phyloP scores from a whole-genome alignment of 2,113 vertebrate species.

The Irena cyanogastra region DNA sequence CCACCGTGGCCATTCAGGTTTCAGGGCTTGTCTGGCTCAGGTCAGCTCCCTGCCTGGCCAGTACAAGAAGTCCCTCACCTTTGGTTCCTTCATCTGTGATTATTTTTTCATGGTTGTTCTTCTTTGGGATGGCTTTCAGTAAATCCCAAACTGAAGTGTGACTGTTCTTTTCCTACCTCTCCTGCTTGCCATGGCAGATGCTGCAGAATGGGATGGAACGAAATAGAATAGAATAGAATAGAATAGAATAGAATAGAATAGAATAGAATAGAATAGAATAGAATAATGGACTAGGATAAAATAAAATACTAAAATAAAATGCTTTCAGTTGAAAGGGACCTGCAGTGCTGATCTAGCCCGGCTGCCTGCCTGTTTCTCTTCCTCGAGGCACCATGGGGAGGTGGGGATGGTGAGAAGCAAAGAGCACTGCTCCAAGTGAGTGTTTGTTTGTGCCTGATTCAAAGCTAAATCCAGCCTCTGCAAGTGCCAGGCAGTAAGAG shows the following conservation, averaged over 20 bases:
- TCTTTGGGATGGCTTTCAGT: not conserved
- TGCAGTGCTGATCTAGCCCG: not conserved
- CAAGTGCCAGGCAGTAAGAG: slow-evolving; percentile 1
- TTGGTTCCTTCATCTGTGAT: not conserved
- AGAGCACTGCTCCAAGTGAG: not conserved
- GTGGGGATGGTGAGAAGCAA: not conserved
- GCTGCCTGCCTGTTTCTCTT: not conserved
- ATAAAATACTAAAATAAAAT: not conserved
- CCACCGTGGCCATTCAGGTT: rapidly evolving
- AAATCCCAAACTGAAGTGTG: too few species aligned
- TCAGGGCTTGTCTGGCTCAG: rapidly evolving
- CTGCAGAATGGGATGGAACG: not conserved
- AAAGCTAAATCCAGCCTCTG: slow-evolving; percentile 1
- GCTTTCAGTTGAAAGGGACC: not conserved
- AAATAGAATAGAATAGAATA: too few species aligned
- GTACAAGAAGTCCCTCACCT: rapidly evolving
- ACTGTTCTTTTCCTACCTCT: not conserved
- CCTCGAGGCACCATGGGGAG: not conserved
- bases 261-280: not conserved
- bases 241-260: not conserved
- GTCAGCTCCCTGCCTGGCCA: not conserved
- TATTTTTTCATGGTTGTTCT: not conserved
- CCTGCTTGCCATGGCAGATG: not conserved
- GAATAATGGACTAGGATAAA: not conserved
- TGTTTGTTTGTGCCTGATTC: not conserved